phyloP scores from a whole-genome alignment of 1,140 invertebrate genomes.

The Calliopsis andreniformis region DNA sequence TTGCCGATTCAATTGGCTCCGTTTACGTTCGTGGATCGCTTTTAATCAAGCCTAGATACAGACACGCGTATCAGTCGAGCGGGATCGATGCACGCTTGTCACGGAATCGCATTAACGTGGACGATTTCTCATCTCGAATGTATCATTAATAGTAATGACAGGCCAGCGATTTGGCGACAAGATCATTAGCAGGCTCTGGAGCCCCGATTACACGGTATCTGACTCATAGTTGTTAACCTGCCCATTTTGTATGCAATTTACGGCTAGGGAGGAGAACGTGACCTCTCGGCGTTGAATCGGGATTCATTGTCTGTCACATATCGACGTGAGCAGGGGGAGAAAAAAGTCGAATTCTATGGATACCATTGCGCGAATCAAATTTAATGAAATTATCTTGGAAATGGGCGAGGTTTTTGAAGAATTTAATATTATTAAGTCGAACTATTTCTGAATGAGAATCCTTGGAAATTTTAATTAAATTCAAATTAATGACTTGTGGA shows the following conservation, averaged over 20 bases:
- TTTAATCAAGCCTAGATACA: not conserved
- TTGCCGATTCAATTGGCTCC: not conserved
- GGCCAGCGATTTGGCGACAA: not conserved
- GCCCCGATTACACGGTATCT: conserved; percentile 13
- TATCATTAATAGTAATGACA: conserved; percentile 20
- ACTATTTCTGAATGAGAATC: too few relatives aligned
- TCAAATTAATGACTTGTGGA: too few relatives aligned
- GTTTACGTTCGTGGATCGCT: conserved; percentile 1
- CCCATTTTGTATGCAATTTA: conserved; percentile 11
- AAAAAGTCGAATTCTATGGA: not conserved
- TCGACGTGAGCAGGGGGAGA: not conserved
- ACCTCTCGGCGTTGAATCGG: not conserved
- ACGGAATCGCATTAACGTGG: conserved; percentile 27
- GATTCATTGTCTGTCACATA: not conserved
- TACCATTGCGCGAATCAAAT: too few relatives aligned
- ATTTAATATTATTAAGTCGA: too few relatives aligned
- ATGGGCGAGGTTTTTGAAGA: too few relatives aligned
- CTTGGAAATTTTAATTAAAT: too few relatives aligned
- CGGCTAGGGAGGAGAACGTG: too few relatives aligned
- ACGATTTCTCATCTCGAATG: conserved; percentile 32
- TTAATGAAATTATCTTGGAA: too few relatives aligned
- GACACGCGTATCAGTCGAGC: not conserved
- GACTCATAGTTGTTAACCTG: not conserved
- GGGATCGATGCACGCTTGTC: conserved; percentile 3
- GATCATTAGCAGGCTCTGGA: conserved; percentile 26